Evolutionary conservation across 2,888 invertebrate genomes (phyloP), one percentile per base, ranked within the genome.

Genomic region (Ormia ochracea): DNA sequence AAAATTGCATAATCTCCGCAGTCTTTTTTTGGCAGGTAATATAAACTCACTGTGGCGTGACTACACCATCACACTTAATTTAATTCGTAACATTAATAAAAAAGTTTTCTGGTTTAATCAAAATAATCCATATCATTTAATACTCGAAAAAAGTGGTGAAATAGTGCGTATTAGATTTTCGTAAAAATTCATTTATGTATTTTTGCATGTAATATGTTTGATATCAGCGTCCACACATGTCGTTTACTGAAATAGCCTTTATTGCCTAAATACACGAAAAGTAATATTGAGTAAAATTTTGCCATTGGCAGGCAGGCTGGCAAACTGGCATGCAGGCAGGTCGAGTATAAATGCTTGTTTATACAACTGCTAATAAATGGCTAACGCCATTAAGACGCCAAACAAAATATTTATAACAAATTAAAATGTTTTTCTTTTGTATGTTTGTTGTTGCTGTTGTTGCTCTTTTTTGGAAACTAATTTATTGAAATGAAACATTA

Each of bases 311-410:
- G 68, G 65, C 33, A 68, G 45, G 50, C 36, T 61, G n/a, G n/a
- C n/a, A n/a, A n/a, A n/a, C n/a, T n/a, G n/a, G n/a, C n/a, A n/a
- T n/a, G n/a, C n/a, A n/a, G n/a, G n/a, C n/a, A n/a, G n/a, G n/a
- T n/a, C n/a, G n/a, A n/a, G n/a, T n/a, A n/a, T n/a, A n/a, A n/a
- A n/a, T n/a, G 28, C 43, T 50, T 14, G 26, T 12, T 31, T 19
- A 19, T 7, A 61, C 72, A 36, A 63, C 54, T 17, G 17, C 33
- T 19, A 76, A 72, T 48, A 76, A 80, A 72, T 72, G 72, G 66
- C 75, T 75, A 79, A 79, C 79, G 75, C 80, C 80, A 68, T 66
- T 80, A 38, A 72, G 80, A 68, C 80, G 80, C 80, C 76, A 69
- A 69, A 63, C 61, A 23, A 76, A 58, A 74, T 43, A 68, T 43